Percentiles rank a stretch among this genome's conserved stretches.
Evolutionary conservation across 2,888 invertebrate genomes (phyloP).

Genomic region (Drosophila pseudotalamancana): DNA sequence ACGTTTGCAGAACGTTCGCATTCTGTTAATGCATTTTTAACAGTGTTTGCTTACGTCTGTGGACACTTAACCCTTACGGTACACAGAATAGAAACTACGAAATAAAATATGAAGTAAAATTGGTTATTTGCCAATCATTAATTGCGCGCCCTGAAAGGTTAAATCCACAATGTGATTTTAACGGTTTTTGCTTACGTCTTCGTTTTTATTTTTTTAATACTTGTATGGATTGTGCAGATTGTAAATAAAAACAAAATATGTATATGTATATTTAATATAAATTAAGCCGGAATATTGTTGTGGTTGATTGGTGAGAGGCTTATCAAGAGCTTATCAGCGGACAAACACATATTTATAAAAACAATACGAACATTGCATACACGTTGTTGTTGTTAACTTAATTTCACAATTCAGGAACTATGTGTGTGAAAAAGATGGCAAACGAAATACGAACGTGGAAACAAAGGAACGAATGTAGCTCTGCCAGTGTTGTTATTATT

Average conservation of each 20-base stretch:
- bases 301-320: slow-evolving; percentile 1
- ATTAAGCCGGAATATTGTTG: slow-evolving; percentile 2
- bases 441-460: neutral
- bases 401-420: slow-evolving; percentile 23
- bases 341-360: neutral
- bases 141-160: neutral
- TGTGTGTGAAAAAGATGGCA: slow-evolving; percentile 21
- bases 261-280: neutral
- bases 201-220: neutral
- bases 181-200: slow-evolving; percentile 11
- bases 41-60: neutral
- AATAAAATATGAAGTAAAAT: neutral
- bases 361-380: neutral
- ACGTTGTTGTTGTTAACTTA: neutral
- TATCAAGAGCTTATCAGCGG: slow-evolving; percentile 37
- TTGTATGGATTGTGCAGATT: neutral
- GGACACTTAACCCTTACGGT: neutral
- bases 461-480: slow-evolving; percentile 12
- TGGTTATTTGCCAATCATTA: neutral
- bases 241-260: neutral
- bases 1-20: slow-evolving; percentile 14
- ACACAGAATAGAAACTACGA: neutral
- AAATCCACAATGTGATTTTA: slow-evolving; percentile 14
- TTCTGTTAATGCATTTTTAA: slow-evolving; percentile 9
- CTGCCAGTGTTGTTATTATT: slow-evolving; percentile 16